A percentile compares a stretch with the other conserved stretches of the same genome.
phyloP scores from a whole-genome alignment of 2,888 invertebrate species.

The Nomada goodeniana region DNA sequence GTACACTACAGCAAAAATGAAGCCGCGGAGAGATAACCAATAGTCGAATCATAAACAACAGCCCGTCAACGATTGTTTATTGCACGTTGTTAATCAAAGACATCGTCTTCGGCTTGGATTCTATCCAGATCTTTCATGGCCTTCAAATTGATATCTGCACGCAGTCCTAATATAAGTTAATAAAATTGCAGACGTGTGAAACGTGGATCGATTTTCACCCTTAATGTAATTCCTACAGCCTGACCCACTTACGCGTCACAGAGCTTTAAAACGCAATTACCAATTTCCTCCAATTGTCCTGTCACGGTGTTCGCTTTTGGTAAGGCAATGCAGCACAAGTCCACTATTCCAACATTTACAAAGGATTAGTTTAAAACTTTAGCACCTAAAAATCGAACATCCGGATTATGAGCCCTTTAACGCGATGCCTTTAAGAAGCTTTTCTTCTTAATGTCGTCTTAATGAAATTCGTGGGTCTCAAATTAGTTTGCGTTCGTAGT shows the following conservation, averaged over 20 bases:
- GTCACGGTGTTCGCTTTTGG: neutral
- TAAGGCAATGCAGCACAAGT: too few species aligned
- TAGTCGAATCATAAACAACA: slow-evolving; percentile 28
- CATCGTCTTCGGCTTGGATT: neutral
- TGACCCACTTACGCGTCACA: slow-evolving; percentile 14
- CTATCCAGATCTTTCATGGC: slow-evolving; percentile 14
- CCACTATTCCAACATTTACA: too few species aligned
- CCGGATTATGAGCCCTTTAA: neutral
- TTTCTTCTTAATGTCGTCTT: neutral
- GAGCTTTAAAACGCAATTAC: slow-evolving; percentile 26
- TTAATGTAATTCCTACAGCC: slow-evolving; percentile 13
- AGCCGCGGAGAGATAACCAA: slow-evolving; percentile 27
- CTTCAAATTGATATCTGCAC: neutral
- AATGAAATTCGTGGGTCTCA: slow-evolving; percentile 7
- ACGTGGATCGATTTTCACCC: slow-evolving; percentile 18
- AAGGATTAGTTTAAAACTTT: too few species aligned
- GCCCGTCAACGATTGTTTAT: slow-evolving; percentile 40
- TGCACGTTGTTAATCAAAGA: slow-evolving; percentile 20
- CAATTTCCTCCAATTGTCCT: slow-evolving; percentile 38
- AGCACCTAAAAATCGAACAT: too few species aligned
- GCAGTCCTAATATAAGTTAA: neutral
- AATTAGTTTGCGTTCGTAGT: neutral
- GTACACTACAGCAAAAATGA: slow-evolving; percentile 29
- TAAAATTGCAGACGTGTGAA: slow-evolving; percentile 1
- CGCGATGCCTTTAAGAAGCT: neutral